Percentiles rank a stretch among this genome's conserved stretches.
phyloP scores from a whole-genome alignment of 2,888 invertebrate species.

The Dendrolimus houi region DNA sequence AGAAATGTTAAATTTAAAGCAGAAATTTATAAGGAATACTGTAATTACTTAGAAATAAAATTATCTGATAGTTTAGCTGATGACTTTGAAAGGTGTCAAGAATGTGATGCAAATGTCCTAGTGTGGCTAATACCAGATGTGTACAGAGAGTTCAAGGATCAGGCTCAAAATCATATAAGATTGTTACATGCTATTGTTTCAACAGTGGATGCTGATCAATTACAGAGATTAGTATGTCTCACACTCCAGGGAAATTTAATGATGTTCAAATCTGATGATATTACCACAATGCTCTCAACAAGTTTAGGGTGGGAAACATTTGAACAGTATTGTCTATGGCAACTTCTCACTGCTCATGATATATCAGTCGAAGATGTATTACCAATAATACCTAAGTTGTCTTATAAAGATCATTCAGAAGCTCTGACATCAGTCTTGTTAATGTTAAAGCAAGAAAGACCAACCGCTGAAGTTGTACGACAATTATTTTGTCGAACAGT shows the following conservation, averaged over 20 bases:
- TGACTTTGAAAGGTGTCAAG: slow-evolving; percentile 92
- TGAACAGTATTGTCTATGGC: slow-evolving; percentile 98
- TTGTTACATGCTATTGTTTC: slow-evolving; percentile 93
- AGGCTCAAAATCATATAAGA: slow-evolving; percentile 91
- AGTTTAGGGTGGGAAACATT: slow-evolving; percentile 97
- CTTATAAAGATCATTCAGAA: slow-evolving; percentile 91
- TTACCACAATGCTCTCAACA: slow-evolving; percentile 84
- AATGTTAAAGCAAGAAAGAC: slow-evolving; percentile 94
- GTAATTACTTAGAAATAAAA: slow-evolving; percentile 86
- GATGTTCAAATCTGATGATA: slow-evolving; percentile 87
- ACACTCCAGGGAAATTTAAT: slow-evolving; percentile 92
- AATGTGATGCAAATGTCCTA: slow-evolving; percentile 91
- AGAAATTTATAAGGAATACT: slow-evolving; percentile 92
- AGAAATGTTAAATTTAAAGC: slow-evolving; percentile 84
- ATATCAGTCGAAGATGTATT: slow-evolving; percentile 93
- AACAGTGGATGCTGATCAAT: slow-evolving; percentile 91
- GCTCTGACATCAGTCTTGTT: slow-evolving; percentile 93
- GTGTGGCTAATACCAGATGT: slow-evolving; percentile 95
- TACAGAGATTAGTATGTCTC: slow-evolving; percentile 93
- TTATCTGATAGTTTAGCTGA: slow-evolving; percentile 83
- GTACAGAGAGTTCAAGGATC: slow-evolving; percentile 92
- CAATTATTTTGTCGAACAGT: slow-evolving; percentile 87
- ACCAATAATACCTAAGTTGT: slow-evolving; percentile 84
- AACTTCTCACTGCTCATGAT: slow-evolving; percentile 94
- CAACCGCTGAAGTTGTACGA: slow-evolving; percentile 89